Conservation (phyloP, 2,888 invertebrate species). For the Sminthurinus aureus region DNA sequence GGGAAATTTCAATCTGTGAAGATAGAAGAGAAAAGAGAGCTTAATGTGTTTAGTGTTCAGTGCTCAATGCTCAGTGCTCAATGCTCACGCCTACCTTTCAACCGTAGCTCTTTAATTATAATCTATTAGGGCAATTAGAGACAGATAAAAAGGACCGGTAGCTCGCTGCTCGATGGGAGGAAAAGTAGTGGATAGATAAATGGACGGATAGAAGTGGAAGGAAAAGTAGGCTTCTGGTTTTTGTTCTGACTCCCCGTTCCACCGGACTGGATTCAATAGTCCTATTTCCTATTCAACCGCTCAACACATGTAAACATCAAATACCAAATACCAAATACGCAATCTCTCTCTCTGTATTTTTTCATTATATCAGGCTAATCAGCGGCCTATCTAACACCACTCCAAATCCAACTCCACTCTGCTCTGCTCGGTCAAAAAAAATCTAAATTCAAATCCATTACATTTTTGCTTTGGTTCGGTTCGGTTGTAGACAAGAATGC, state of each 20-base stretch:
- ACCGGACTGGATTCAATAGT: too few species aligned
- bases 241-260: not conserved
- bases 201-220: too few species aligned
- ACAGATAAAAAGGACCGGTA: conserved; percentile 36
- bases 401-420: not conserved
- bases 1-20: conserved; percentile 23
- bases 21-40: not conserved
- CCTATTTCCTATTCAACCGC: not conserved
- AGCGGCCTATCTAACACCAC: not conserved
- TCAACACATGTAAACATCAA: not conserved
- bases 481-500: not conserved
- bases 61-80: conserved; percentile 20
- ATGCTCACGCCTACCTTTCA: conserved; percentile 39
- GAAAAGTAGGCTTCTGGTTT: conserved; percentile 16
- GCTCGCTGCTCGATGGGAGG: conserved; percentile 29
- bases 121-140: conserved; percentile 60
- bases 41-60: too few species aligned
- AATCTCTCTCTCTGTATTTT: not conserved
- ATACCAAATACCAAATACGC: not conserved
- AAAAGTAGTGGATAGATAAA: too few species aligned
- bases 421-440: too few species aligned
- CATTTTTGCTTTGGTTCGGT: not conserved
- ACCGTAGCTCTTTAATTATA: conserved; percentile 58
- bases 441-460: conserved; percentile 14
- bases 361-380: conserved; percentile 5